A percentile compares a stretch with the other conserved stretches of the same genome.
phyloP scores from a whole-genome alignment of 2,113 vertebrate species.

The Nycticorax nycticorax region DNA sequence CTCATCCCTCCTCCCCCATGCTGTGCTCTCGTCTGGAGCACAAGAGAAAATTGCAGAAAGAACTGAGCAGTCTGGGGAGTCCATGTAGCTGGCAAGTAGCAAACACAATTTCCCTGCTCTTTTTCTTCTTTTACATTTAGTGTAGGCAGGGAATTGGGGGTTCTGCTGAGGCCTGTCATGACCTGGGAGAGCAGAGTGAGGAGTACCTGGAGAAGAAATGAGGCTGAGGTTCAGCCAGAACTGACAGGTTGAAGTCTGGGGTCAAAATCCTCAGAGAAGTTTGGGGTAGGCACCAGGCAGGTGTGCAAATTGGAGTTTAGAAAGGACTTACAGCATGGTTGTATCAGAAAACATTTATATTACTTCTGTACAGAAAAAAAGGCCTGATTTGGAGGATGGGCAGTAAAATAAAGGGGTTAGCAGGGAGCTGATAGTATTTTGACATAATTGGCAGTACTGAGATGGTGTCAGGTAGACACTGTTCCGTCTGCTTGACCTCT shows the following conservation, averaged over 20 bases:
- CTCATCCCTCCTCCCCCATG: neutral
- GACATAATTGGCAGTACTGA: neutral
- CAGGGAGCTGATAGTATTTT: neutral
- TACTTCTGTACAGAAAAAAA: neutral
- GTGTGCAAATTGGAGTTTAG: neutral
- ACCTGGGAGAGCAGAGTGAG: neutral
- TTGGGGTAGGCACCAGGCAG: neutral
- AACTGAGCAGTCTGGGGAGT: neutral
- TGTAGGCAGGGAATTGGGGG: neutral
- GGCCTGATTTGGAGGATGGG: neutral
- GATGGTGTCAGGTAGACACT: neutral
- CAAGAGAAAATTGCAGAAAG: neutral
- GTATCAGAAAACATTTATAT: neutral
- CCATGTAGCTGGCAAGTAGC: neutral
- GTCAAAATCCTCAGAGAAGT: neutral
- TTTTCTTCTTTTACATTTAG: neutral
- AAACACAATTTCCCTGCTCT: neutral
- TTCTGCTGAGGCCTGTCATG: neutral
- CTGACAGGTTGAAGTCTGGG: neutral
- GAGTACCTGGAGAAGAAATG: neutral
- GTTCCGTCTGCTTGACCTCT: neutral
- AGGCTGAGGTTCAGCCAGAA: neutral
- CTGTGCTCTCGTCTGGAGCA: neutral
- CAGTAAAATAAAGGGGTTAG: neutral
- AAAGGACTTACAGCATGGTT: neutral